phyloP scores from a whole-genome alignment of 2,797 vertebrate species.

The Sebastes matsubarae region DNA sequence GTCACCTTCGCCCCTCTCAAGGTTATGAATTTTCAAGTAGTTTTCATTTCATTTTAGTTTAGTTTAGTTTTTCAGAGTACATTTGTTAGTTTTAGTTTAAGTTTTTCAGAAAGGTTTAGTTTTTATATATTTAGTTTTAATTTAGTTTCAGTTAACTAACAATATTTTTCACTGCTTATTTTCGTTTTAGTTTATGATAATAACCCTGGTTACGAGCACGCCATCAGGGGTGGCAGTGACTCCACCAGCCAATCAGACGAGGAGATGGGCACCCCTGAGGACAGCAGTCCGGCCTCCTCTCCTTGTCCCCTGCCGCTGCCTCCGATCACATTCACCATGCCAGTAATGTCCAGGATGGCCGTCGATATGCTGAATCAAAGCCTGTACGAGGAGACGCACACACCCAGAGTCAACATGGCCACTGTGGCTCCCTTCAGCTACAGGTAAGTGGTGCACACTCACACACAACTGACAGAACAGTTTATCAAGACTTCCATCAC shows the following conservation, averaged over 20 bases:
- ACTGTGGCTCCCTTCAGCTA: slow-evolving; percentile 93
- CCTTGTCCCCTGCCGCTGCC: slow-evolving; percentile 41
- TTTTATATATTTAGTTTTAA: too few species aligned
- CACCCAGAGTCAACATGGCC: slow-evolving; percentile 86
- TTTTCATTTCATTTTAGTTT: too few species aligned
- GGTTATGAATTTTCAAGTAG: too few species aligned
- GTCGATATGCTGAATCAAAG: not conserved
- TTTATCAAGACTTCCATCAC: not conserved
- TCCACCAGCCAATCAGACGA: slow-evolving; percentile 82
- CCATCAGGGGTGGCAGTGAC: slow-evolving; percentile 31
- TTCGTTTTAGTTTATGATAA: too few species aligned
- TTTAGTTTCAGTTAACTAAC: too few species aligned
- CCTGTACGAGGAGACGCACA: slow-evolving; percentile 39
- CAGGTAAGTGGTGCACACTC: slow-evolving; percentile 77
- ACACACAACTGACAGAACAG: not conserved
- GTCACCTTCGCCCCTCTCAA: slow-evolving; percentile 48
- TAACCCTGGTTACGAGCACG: not conserved
- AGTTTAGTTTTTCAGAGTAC: too few species aligned
- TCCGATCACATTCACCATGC: slow-evolving; percentile 25
- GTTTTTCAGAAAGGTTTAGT: too few species aligned
- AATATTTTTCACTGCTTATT: too few species aligned
- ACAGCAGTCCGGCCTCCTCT: slow-evolving; percentile 68
- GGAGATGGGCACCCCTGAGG: slow-evolving; percentile 83
- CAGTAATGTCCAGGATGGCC: slow-evolving; percentile 11
- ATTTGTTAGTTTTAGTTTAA: too few species aligned